Percentiles rank a stretch among this genome's conserved stretches.
phyloP scores from a whole-genome alignment of 2,113 vertebrate genomes.

The Astatotilapia flaviijosephi region DNA sequence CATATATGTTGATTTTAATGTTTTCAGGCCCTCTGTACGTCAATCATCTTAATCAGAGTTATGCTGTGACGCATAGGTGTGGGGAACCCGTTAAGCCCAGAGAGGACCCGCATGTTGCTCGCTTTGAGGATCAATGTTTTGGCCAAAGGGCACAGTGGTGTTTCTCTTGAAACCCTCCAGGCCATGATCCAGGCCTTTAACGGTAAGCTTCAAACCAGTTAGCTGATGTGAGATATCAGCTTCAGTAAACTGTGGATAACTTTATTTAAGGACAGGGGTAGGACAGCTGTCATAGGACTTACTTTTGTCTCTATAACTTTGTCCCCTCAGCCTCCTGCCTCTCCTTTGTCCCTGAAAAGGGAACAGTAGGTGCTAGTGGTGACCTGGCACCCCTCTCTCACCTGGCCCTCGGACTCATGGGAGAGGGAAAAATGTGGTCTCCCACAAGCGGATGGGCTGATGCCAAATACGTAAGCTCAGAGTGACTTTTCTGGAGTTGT shows the following conservation, averaged over 20 bases:
- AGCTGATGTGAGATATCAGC: not conserved
- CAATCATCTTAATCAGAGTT: not conserved
- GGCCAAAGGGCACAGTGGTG: conserved; percentile 95
- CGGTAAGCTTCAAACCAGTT: conserved; percentile 63
- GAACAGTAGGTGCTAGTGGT: conserved; percentile 95
- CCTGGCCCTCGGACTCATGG: conserved; percentile 91
- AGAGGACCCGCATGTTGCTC: conserved; percentile 92
- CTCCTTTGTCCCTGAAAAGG: conserved; percentile 94
- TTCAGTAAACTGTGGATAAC: not conserved
- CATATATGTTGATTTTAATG: not conserved
- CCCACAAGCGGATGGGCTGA: conserved; percentile 98
- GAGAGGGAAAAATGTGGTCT: conserved; percentile 99
- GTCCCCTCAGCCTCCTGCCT: conserved; percentile 84
- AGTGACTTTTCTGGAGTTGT: not conserved
- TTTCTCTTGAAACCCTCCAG: conserved; percentile 89
- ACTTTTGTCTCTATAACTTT: not conserved
- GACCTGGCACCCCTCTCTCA: conserved; percentile 95
- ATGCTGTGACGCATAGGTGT: conserved; percentile 75
- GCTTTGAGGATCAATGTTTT: conserved; percentile 94
- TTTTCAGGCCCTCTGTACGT: not conserved
- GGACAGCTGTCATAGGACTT: not conserved
- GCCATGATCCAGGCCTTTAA: conserved; percentile 91
- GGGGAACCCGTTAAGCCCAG: conserved; percentile 89
- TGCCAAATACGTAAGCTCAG: conserved; percentile 91
- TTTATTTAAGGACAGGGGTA: not conserved